These are phyloP conservation scores for Trachemys scripta DNA, from an alignment of 2,113 vertebrate genomes.

Conservation along the genomic window DNA sequence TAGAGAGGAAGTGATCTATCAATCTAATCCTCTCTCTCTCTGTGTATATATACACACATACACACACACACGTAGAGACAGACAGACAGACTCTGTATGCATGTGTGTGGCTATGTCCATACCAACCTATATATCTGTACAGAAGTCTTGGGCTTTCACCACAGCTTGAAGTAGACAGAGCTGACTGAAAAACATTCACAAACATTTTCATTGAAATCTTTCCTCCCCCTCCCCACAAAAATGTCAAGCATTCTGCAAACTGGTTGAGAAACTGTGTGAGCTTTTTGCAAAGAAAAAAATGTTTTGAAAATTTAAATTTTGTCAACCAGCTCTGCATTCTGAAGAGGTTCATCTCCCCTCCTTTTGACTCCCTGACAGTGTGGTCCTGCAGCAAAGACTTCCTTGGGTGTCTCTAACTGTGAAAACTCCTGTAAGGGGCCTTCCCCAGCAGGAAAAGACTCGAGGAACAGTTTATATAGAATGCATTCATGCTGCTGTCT, in stretches of 20 bases:
- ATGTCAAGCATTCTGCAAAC: background rate
- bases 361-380: background rate
- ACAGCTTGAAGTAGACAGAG: background rate
- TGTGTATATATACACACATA: background rate
- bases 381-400: background rate
- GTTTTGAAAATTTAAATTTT: background rate
- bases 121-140: no score
- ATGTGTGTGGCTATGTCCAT: background rate
- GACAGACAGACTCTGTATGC: background rate
- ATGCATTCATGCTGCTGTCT: no score
- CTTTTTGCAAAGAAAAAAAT: background rate
- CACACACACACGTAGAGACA: no score
- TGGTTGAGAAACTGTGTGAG: background rate
- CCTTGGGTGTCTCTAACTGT: background rate
- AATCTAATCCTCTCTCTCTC: background rate
- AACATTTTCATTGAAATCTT: background rate
- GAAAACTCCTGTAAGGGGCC: no score
- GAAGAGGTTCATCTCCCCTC: background rate
- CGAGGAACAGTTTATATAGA: no score
- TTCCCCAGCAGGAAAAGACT: no score
- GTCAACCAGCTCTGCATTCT: background rate
- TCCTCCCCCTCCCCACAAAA: background rate
- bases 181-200: background rate
- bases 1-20: background rate
- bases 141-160: background rate